Evolutionary conservation across 2,888 invertebrate genomes (phyloP), one percentile per base, ranked within the genome.

Genomic region (Gastracanthus pulcherrimus): DNA sequence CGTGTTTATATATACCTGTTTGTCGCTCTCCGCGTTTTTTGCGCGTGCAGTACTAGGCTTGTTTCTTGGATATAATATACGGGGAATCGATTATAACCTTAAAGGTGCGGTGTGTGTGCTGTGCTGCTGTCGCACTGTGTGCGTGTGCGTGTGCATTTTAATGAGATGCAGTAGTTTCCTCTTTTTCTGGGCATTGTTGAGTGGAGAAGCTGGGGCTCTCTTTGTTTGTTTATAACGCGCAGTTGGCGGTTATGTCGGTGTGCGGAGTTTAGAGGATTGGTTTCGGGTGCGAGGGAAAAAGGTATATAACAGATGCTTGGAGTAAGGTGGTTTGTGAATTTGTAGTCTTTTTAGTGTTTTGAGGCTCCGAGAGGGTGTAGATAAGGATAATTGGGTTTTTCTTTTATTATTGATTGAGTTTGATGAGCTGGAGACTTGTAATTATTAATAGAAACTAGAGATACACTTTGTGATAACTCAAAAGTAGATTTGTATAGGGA

Each of bases 61-160:
- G n/a, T n/a, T n/a, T n/a, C n/a, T n/a, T n/a, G n/a, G n/a, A n/a
- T n/a, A n/a, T n/a, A n/a, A n/a, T 51, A 51, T 31, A 31, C 45
- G 36, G 7, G 38, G 26, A 29, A 77, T 77, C 70, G 67, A 62
- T 62, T 51, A 70, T 70, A 77, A 77, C 77, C 70, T 77, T 45
- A 70, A 70, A 70, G 31, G 6, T 36, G 62, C 62, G 19, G 62
- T 62, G 62, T n/a, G 13, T 3, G 7, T 41, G 41, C 7, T 41
- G 13, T 41, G 7, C 13, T 41, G 13, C 19, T 11, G 13, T 0
- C 2, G 41, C 36, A 38, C 36, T 55, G 58, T 34, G 72, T 19
- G 72, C n/a, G 41, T 55, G 26, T 19, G 29, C 16, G 26, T 36
- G 9, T 34, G 13, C n/a, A n/a, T n/a, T n/a, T n/a, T n/a, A n/a